Conservation (phyloP, 2,888 invertebrate genomes). For the Drosophila diplacantha region DNA sequence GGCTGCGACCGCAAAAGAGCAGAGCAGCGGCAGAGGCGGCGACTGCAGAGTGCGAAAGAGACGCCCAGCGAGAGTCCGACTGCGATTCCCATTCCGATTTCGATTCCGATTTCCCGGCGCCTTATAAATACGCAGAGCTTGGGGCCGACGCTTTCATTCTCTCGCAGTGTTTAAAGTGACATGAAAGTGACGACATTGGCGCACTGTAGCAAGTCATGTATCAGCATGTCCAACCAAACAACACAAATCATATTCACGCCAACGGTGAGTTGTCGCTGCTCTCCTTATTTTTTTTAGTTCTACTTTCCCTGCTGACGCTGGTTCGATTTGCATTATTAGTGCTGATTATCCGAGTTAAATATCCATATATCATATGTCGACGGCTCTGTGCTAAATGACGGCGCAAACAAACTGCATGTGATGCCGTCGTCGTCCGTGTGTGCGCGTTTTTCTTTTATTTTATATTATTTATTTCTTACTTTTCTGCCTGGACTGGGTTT, state of each 20-base stretch:
- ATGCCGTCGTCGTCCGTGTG: slow-evolving; percentile 7
- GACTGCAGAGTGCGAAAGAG: neutral
- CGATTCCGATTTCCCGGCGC: slow-evolving; percentile 36
- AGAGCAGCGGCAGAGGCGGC: neutral
- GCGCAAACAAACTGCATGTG: slow-evolving; percentile 37
- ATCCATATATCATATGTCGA: slow-evolving; percentile 8
- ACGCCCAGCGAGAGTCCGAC: slow-evolving; percentile 11
- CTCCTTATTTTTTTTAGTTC: neutral
- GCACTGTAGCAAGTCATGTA: slow-evolving; percentile 78
- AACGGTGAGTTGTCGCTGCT: slow-evolving; percentile 74
- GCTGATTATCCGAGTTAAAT: slow-evolving; percentile 25
- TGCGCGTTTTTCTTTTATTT: slow-evolving; percentile 9
- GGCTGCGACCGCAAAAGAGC: slow-evolving; percentile 5
- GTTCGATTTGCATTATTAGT: slow-evolving; percentile 32
- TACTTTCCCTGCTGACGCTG: neutral
- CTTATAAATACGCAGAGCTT: slow-evolving; percentile 75
- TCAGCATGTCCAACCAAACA: slow-evolving; percentile 79
- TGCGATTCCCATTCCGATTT: slow-evolving; percentile 18
- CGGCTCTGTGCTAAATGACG: slow-evolving; percentile 25
- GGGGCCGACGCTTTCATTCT: slow-evolving; percentile 76
- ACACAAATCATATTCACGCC: slow-evolving; percentile 77
- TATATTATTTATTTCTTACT: neutral
- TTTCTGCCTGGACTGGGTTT: slow-evolving; percentile 8
- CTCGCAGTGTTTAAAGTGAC: slow-evolving; percentile 78
- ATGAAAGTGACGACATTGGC: slow-evolving; percentile 78